phyloP scores from a whole-genome alignment of 2,113 vertebrate genomes.

The Pavo muticus region DNA sequence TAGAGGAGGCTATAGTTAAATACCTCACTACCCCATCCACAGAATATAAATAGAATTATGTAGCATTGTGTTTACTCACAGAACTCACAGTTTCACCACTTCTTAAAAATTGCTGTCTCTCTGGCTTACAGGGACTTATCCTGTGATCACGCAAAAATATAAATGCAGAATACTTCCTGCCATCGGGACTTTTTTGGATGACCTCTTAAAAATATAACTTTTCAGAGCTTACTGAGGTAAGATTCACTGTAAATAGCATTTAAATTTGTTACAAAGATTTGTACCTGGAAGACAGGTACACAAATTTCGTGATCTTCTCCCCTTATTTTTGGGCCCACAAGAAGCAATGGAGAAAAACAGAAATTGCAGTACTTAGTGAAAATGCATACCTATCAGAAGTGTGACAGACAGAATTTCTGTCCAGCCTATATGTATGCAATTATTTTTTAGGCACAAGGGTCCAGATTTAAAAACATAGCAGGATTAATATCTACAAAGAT shows the following conservation, averaged over 20 bases:
- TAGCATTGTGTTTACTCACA: not conserved
- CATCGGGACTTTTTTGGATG: not conserved
- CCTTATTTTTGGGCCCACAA: not conserved
- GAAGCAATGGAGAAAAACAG: not conserved
- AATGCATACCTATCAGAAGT: not conserved
- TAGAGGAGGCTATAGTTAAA: constrained; percentile 43
- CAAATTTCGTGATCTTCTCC: not conserved
- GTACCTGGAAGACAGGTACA: not conserved
- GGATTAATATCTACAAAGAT: not conserved
- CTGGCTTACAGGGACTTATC: not conserved
- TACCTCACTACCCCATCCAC: constrained; percentile 9
- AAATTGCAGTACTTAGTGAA: not conserved
- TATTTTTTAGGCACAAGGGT: not conserved
- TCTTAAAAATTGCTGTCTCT: not conserved
- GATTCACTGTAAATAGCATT: not conserved
- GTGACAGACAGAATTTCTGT: not conserved
- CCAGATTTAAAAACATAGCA: not conserved
- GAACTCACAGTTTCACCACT: not conserved
- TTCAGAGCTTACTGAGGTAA: not conserved
- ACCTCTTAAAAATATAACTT: not conserved
- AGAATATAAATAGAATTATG: constrained; percentile 20
- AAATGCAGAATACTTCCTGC: not conserved
- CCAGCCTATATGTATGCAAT: not conserved
- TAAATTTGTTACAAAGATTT: not conserved
- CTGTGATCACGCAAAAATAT: not conserved